A percentile compares a stretch with the other conserved stretches of the same genome.
phyloP scores from a whole-genome alignment of 2,113 vertebrate species.

The Zosterops hypoxanthus region DNA sequence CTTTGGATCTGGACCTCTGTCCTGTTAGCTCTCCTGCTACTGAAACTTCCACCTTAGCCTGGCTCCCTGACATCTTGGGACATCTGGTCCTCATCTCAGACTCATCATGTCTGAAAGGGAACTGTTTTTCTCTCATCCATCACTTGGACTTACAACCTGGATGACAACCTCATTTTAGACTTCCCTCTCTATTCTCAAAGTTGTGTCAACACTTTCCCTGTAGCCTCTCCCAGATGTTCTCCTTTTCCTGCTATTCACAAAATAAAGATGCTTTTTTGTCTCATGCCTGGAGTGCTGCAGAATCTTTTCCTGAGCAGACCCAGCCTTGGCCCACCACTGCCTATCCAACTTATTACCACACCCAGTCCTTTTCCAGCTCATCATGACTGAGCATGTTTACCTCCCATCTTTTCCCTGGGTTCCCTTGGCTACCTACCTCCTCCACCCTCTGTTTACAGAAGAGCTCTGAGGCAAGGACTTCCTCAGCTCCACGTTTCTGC shows the following conservation, averaged over 20 bases:
- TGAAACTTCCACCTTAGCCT: not conserved
- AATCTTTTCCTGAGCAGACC: not conserved
- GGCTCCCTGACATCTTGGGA: not conserved
- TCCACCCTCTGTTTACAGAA: not conserved
- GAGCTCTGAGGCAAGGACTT: not conserved
- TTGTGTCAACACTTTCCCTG: not conserved
- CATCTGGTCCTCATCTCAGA: not conserved
- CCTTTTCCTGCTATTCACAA: not conserved
- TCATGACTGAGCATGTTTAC: not conserved
- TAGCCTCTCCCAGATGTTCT: not conserved
- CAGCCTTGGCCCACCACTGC: not conserved
- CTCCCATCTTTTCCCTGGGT: not conserved
- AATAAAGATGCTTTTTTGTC: not conserved
- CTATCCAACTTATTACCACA: not conserved
- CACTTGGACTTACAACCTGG: not conserved
- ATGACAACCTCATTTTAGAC: not conserved
- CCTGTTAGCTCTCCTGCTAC: not conserved
- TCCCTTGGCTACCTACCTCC: not conserved
- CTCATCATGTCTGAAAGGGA: rapidly evolving
- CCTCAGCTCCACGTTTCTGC: not conserved
- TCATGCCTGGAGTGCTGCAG: not conserved
- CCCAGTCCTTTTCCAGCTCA: not conserved
- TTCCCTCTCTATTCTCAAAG: not conserved
- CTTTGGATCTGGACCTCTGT: not conserved
- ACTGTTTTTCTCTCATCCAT: not conserved